Conservation (phyloP, 2,113 vertebrate genomes). For the Channa argus region DNA sequence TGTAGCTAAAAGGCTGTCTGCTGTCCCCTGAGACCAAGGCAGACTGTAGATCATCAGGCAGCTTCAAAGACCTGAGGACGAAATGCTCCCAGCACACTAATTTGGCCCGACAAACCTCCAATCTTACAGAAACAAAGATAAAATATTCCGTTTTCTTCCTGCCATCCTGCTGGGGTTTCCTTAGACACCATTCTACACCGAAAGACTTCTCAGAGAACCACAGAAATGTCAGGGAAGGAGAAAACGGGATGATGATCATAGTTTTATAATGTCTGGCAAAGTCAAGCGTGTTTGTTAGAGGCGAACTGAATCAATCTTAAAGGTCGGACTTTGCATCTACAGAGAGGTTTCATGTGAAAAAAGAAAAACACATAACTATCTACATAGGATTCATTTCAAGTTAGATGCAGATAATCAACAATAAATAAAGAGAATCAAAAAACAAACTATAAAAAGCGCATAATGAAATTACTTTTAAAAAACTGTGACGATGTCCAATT, state of each 20-base stretch:
- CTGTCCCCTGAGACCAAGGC: constrained; percentile 12
- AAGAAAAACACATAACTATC: too few species aligned
- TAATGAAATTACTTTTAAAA: too few species aligned
- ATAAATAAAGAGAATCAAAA: too few species aligned
- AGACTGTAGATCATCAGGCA: constrained; percentile 34
- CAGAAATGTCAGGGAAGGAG: background rate
- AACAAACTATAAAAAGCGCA: too few species aligned
- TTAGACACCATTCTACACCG: background rate
- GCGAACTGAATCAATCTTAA: too few species aligned
- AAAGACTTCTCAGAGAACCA: background rate
- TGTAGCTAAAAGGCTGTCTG: constrained; percentile 32
- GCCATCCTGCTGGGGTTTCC: background rate
- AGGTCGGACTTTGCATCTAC: background rate
- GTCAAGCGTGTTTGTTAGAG: background rate
- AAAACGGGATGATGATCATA: background rate
- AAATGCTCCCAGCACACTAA: constrained; percentile 26
- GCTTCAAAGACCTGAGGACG: constrained; percentile 48
- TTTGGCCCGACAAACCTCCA: background rate
- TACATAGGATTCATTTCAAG: too few species aligned
- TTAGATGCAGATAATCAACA: too few species aligned
- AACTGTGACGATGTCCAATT: too few species aligned
- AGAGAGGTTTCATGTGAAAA: background rate
- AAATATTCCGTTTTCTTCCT: background rate
- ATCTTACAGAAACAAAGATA: constrained; percentile 32
- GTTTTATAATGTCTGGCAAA: background rate